Evolutionary conservation across 2,797 vertebrate species (phyloP), one percentile per base, ranked within the genome.

Genomic region (Synanceia verrucosa): DNA sequence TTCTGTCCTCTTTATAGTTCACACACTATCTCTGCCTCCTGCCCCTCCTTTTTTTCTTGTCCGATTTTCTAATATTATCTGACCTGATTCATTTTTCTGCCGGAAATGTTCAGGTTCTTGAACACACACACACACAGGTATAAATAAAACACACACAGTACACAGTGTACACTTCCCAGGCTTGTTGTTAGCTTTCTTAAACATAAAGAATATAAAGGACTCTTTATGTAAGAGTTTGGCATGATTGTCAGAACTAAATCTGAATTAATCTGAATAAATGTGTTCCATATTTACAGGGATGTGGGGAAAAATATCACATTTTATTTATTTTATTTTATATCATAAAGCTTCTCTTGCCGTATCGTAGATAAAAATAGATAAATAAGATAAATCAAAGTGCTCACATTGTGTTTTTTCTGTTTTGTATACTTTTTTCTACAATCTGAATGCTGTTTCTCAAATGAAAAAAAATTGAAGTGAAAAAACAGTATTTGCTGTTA

Each of bases 81-180:
- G 80, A 61, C 62, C 62, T 56, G 76, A 65, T 78, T 79, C 37
- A 64, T 39, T 66, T 70, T 57, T 74, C 43, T 56, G 26, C 56
- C 13, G 5, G 61, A 74, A 68, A 57, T 33, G 36, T 44, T 41
- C n/a, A 16, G 34, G 58, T 57, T 82, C 46, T 58, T 56, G 29
- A 78, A 62, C 16, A 21, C 14, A 50, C 53, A 71, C 37, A 57
- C 10, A 43, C 41, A 43, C 24, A 28, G 9, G 61, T 34, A 62
- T 66, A 48, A 58, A 64, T 60, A 69, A 69, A 69, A 36, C 21
- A 59, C 29, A 47, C 48, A 21, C 46, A 66, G 19, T 12, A 62
- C 13, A 48, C 33, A 64, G 19, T 26, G 47, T 48, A 52, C 9
- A 24, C 9, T 19, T 60, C 11, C 68, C 43, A 37, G 51, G 57